phyloP scores from a whole-genome alignment of 2,113 vertebrate species.

The Colossoma macropomum region DNA sequence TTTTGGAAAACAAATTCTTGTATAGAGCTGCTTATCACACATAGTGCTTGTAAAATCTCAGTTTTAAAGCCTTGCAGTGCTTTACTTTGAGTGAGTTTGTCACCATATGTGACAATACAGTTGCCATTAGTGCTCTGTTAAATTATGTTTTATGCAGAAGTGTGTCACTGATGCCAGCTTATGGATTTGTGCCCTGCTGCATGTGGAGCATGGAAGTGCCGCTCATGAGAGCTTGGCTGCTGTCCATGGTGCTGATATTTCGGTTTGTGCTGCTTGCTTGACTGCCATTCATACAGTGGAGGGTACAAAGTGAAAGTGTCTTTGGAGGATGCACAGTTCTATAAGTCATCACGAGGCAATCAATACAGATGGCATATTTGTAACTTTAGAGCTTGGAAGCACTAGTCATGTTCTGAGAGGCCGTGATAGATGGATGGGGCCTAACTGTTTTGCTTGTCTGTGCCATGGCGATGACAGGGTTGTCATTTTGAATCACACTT shows the following conservation, averaged over 20 bases:
- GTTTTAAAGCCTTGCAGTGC: not conserved
- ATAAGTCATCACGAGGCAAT: not conserved
- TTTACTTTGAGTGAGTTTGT: not conserved
- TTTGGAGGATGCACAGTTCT: not conserved
- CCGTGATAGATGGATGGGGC: slow-evolving; percentile 38
- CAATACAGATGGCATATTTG: slow-evolving; percentile 11
- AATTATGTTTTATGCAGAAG: not conserved
- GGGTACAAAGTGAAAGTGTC: not conserved
- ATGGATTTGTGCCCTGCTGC: not conserved
- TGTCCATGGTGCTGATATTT: slow-evolving; percentile 75
- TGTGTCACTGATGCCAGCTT: not conserved
- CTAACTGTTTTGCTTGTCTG: slow-evolving; percentile 33
- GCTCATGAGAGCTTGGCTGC: slow-evolving; percentile 36
- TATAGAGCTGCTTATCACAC: not conserved
- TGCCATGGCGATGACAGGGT: slow-evolving; percentile 21
- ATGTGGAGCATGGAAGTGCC: not conserved
- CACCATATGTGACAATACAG: not conserved
- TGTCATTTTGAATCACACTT: slow-evolving; percentile 37
- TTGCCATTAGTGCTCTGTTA: not conserved
- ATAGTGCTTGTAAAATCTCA: not conserved
- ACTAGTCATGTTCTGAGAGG: not conserved
- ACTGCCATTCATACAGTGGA: not conserved
- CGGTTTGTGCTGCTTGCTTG: not conserved
- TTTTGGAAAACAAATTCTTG: not conserved
- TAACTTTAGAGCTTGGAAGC: slow-evolving; percentile 10